phyloP scores from a whole-genome alignment of 2,797 vertebrate species.

The Chaetodon trifasciatus region DNA sequence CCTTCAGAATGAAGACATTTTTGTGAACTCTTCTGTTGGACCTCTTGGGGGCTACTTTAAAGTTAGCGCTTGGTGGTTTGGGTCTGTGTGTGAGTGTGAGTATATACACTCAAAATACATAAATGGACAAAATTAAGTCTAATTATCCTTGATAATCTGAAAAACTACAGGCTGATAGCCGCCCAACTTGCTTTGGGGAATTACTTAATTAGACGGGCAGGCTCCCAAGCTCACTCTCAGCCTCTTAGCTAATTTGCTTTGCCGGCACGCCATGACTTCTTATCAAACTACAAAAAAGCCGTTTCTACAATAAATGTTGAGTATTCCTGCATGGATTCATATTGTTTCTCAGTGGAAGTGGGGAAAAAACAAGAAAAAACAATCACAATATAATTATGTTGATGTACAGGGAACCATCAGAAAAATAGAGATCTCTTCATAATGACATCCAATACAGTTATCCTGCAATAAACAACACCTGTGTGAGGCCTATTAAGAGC shows the following conservation, averaged over 20 bases:
- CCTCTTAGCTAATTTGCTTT: slow-evolving; percentile 60
- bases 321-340: slow-evolving; percentile 47
- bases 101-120: slow-evolving; percentile 38
- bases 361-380: slow-evolving; percentile 21
- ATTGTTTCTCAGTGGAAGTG: slow-evolving; percentile 10
- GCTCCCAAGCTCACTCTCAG: slow-evolving; percentile 51
- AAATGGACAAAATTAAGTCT: slow-evolving; percentile 51
- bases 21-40: slow-evolving; percentile 1
- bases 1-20: slow-evolving; percentile 16
- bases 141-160: slow-evolving; percentile 65
- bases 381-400: slow-evolving; percentile 34
- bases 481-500: slow-evolving; percentile 5
- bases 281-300: slow-evolving; percentile 47
- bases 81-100: not conserved
- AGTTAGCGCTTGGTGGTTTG: slow-evolving; percentile 32
- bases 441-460: slow-evolving; percentile 14
- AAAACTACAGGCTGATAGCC: slow-evolving; percentile 47
- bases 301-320: slow-evolving; percentile 30
- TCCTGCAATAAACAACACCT: slow-evolving; percentile 18
- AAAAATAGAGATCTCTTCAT: slow-evolving; percentile 22
- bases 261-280: slow-evolving; percentile 59
- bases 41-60: slow-evolving; percentile 21
- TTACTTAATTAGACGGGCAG: slow-evolving; percentile 70
- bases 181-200: slow-evolving; percentile 59
- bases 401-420: slow-evolving; percentile 29